phyloP scores from a whole-genome alignment of 2,113 vertebrate species.

The Paradoxurus hermaphroditus region DNA sequence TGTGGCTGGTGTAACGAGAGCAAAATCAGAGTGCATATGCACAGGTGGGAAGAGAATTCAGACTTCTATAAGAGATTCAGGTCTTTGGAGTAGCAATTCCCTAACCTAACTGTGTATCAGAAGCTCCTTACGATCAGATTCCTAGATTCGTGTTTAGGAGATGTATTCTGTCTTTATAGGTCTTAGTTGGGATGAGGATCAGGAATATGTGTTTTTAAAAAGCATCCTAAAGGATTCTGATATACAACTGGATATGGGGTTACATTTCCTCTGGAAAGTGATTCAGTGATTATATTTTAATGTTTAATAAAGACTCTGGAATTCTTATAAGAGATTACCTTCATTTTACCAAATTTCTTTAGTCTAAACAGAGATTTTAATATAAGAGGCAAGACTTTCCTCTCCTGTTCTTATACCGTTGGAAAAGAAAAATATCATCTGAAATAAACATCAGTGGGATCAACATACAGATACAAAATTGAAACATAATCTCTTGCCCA shows the following conservation, averaged over 20 bases:
- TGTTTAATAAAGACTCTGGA: background rate
- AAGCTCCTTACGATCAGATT: background rate
- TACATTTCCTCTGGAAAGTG: background rate
- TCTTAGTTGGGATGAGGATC: rapidly evolving
- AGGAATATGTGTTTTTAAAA: background rate
- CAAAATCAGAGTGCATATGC: background rate
- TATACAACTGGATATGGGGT: background rate
- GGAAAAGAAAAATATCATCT: background rate
- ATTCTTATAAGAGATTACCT: background rate
- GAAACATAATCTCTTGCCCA: background rate
- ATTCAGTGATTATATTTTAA: slow-evolving; percentile 12
- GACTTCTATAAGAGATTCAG: background rate
- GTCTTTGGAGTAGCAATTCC: background rate
- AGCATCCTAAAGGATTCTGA: background rate
- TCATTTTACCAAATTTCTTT: slow-evolving; percentile 1
- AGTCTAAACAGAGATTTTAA: background rate
- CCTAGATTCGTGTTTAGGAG: background rate
- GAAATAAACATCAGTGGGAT: background rate
- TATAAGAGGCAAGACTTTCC: background rate
- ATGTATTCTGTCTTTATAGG: background rate
- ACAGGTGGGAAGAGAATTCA: background rate
- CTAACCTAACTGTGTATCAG: background rate
- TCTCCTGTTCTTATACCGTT: background rate
- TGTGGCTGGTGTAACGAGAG: background rate
- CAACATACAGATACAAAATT: background rate